These are phyloP conservation scores for Petaurus breviceps DNA, from an alignment of 2,113 vertebrate species.

Conservation along the genomic window DNA sequence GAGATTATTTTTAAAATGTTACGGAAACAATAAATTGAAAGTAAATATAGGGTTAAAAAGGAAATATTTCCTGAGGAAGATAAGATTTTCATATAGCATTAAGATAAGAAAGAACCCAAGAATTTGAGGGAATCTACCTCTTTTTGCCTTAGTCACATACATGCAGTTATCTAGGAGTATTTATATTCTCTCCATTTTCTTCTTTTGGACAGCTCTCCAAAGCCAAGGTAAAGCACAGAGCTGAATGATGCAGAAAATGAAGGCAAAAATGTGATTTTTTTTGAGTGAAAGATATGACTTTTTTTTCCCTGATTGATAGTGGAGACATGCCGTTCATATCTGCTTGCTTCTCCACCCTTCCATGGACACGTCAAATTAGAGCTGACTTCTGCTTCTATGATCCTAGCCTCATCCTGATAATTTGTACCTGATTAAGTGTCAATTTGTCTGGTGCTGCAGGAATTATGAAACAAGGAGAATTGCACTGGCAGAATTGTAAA, in stretches of 20 bases:
- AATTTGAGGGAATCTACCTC: rapidly evolving
- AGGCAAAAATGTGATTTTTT: background rate
- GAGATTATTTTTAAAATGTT: background rate
- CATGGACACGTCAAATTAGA: constrained; percentile 22
- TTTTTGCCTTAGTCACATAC: background rate
- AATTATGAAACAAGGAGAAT: background rate
- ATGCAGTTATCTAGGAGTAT: background rate
- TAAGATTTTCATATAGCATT: background rate
- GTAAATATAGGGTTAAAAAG: constrained; percentile 12
- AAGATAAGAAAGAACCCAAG: background rate
- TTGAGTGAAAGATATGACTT: background rate
- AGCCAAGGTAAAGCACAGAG: background rate
- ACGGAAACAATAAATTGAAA: background rate
- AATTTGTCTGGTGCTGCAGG: background rate
- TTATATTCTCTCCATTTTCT: background rate
- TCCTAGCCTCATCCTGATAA: background rate
- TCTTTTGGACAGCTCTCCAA: background rate
- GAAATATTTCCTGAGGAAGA: background rate
- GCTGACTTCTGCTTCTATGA: background rate
- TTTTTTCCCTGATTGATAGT: background rate
- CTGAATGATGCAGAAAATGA: constrained; percentile 15
- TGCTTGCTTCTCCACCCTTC: constrained; percentile 23
- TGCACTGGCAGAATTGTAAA: background rate
- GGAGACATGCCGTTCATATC: background rate
- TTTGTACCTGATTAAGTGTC: background rate